Evolutionary conservation across 2,797 vertebrate species (phyloP).

Genomic region (Lacerta viridis): DNA sequence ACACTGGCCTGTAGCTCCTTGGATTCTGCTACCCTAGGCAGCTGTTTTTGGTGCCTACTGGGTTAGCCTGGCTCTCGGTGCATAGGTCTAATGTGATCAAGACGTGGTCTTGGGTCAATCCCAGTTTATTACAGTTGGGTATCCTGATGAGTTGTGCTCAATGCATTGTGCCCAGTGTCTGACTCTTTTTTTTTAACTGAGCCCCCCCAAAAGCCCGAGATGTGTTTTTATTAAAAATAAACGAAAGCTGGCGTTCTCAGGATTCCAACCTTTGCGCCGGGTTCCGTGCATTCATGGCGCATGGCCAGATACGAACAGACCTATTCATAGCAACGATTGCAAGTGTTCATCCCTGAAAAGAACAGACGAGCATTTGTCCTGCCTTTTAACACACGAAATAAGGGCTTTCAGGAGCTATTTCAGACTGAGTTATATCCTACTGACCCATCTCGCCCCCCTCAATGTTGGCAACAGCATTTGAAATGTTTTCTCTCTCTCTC

Average conservation of each 20-base stretch:
- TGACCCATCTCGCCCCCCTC: slow-evolving; percentile 58
- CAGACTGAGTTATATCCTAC: slow-evolving; percentile 52
- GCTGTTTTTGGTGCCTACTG: background rate
- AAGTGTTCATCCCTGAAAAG: slow-evolving; percentile 43
- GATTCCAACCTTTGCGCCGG: slow-evolving; percentile 5
- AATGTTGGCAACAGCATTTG: slow-evolving; percentile 53
- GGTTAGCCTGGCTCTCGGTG: background rate
- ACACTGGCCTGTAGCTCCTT: background rate
- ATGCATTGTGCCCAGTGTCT: background rate
- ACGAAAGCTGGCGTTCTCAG: background rate
- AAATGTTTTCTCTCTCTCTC: slow-evolving; percentile 61
- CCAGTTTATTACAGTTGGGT: background rate
- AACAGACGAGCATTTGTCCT: slow-evolving; percentile 56
- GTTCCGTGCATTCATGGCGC: background rate
- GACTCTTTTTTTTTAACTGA: background rate
- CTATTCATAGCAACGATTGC: slow-evolving; percentile 36
- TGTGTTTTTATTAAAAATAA: slow-evolving; percentile 32
- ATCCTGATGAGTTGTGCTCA: background rate
- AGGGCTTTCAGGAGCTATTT: slow-evolving; percentile 23
- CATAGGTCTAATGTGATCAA: background rate
- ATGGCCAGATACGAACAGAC: background rate
- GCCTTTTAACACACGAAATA: slow-evolving; percentile 31
- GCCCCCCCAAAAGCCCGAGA: background rate
- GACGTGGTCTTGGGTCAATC: background rate
- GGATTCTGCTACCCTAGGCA: background rate